Percentiles rank a stretch among this genome's conserved stretches.
phyloP scores from a whole-genome alignment of 2,797 vertebrate genomes.

The Eidolon dupreanum region DNA sequence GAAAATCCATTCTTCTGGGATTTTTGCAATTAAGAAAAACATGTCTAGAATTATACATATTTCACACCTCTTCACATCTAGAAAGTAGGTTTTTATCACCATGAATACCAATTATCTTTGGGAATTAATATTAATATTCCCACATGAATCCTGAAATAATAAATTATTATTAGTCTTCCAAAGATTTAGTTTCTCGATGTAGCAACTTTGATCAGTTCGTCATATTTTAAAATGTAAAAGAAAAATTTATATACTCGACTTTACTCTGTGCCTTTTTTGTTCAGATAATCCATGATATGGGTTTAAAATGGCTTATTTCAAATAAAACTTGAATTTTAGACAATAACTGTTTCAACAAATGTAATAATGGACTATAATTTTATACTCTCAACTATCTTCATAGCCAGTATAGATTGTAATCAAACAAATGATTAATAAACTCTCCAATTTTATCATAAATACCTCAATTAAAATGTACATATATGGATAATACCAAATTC shows the following conservation, averaged over 20 bases:
- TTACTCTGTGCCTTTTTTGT: neutral
- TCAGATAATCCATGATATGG: neutral
- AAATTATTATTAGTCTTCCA: slow-evolving; percentile 12
- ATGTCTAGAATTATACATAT: slow-evolving; percentile 58
- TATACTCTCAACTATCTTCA: neutral
- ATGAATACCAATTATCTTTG: slow-evolving; percentile 31
- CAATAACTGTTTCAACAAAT: neutral
- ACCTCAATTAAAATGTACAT: neutral
- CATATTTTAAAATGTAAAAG: slow-evolving; percentile 25
- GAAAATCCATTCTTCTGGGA: slow-evolving; percentile 48
- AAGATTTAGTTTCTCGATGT: slow-evolving; percentile 3
- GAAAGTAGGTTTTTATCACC: slow-evolving; percentile 41
- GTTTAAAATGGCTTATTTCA: neutral
- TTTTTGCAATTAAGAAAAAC: slow-evolving; percentile 64
- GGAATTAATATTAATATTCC: slow-evolving; percentile 51
- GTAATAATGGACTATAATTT: neutral
- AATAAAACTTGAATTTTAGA: slow-evolving; percentile 43
- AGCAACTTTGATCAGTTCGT: slow-evolving; percentile 23
- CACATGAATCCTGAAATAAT: neutral
- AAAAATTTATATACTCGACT: neutral
- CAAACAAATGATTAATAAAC: neutral
- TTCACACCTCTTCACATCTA: slow-evolving; percentile 51
- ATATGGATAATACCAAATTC: neutral
- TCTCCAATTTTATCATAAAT: neutral
- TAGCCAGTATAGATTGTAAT: neutral